Evolutionary conservation across 2,888 invertebrate species (phyloP).

Genomic region (Lithodes maja): DNA sequence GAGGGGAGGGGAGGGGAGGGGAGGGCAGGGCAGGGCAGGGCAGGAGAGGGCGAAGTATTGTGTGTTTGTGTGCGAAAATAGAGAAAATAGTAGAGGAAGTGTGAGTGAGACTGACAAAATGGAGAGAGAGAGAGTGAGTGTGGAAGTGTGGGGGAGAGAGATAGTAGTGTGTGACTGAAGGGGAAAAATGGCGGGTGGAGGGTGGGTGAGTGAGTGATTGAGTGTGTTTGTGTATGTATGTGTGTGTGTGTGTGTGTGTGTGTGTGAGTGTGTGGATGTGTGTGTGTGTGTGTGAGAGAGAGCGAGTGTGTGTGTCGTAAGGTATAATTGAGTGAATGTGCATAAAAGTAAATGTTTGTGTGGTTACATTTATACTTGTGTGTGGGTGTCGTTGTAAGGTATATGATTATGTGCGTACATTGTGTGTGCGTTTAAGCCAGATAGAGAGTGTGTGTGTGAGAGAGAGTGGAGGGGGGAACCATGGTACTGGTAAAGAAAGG

Average conservation of each 20-base stretch:
- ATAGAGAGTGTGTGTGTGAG: not conserved
- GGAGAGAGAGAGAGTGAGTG: not conserved
- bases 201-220: too few relatives aligned
- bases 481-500: not conserved
- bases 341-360: too few relatives aligned
- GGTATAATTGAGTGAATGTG: too few relatives aligned
- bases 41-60: not conserved
- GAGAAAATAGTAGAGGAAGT: not conserved
- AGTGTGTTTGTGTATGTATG: too few relatives aligned
- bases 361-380: too few relatives aligned
- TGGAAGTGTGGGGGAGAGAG: not conserved
- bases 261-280: too few relatives aligned
- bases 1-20: not conserved
- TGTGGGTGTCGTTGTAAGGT: too few relatives aligned
- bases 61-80: not conserved
- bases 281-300: too few relatives aligned
- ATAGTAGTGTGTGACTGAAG: not conserved
- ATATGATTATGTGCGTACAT: too few relatives aligned
- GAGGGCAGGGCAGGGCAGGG: not conserved
- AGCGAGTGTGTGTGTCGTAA: too few relatives aligned
- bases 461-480: not conserved
- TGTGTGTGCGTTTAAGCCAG: not conserved
- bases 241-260: too few relatives aligned
- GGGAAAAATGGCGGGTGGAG: too few relatives aligned
- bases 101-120: not conserved